Base-by-base conservation (phyloP, 2,888 invertebrate species). In the Drosophila kuntzei region DNA sequence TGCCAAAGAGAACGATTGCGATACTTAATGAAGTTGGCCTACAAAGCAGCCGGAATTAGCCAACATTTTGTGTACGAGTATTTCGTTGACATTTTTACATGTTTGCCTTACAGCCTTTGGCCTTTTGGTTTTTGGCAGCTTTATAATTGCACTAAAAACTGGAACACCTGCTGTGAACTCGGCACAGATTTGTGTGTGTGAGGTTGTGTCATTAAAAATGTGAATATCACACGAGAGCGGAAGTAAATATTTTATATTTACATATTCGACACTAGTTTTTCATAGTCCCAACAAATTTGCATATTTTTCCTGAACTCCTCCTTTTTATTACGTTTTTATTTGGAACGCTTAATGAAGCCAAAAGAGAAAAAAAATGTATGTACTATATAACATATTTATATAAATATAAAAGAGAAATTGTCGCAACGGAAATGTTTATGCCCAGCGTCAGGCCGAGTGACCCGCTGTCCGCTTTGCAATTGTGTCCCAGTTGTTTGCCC, bases 211-310 rank as follows among this genome's bases (percentile, higher is more conserved):
- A 87, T 86, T 73, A 80, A 80, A 87, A 80, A 87, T 82, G 83
- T 70, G 85, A 78, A 85, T 80, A 82, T 85, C 76, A 76, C 86
- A 87, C 80, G 78, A 80, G 62, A 78, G 55, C 71, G 74, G 71
- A 83, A 85, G 75, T 85, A 79, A 71, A 85, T 85, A 87, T 85
- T 85, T 82, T 80, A 87, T 81, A 83, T 85, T 87, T 85, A 72
- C 85, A 87, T 85, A 82, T 80, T 85, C 74, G 87, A 78, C 82
- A 78, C 85, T 84, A 84, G 76, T 84, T 84, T 82, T 83, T 79
- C 78, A 68, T 69, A 68, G 75, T 47, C 41, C 49, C 55, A 75
- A 69, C 73, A 68, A 80, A 83, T 83, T 87, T 84, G 76, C 87
- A 84, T 84, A 87, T 84, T 86, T 79, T 76, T 66, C 27, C 29